These are phyloP conservation scores for Alca torda DNA, from an alignment of 2,797 vertebrate genomes.

Conservation along the genomic window DNA sequence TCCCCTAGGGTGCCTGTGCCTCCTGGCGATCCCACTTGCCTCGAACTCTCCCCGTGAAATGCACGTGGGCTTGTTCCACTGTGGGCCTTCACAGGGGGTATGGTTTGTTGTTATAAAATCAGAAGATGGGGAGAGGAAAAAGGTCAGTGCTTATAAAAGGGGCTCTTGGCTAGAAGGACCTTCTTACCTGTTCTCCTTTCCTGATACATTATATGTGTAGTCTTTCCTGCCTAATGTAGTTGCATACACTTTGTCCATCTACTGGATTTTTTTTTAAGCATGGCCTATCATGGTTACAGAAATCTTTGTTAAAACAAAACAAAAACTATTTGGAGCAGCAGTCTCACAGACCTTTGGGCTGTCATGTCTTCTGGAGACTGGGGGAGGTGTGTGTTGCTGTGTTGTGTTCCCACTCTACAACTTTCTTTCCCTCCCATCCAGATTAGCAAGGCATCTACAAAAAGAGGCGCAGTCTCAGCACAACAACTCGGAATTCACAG, in stretches of 20 bases:
- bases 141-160: not conserved
- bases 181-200: not conserved
- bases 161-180: not conserved
- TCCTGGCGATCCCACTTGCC: not conserved
- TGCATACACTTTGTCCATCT: not conserved
- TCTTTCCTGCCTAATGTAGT: not conserved
- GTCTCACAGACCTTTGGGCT: not conserved
- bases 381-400: not conserved
- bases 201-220: not conserved
- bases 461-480: conserved; percentile 92
- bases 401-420: not conserved
- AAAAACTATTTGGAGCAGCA: not conserved
- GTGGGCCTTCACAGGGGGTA: not conserved
- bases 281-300: not conserved
- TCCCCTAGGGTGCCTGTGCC: not conserved
- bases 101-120: not conserved
- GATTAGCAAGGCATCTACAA: conserved; percentile 94
- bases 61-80: rapidly evolving
- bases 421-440: conserved; percentile 65
- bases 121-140: not conserved
- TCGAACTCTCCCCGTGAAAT: not conserved
- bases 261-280: not conserved
- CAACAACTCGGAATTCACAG: conserved; percentile 91
- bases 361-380: not conserved
- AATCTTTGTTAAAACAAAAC: not conserved